Evolutionary conservation across 2,797 vertebrate species (phyloP), one percentile per base, ranked within the genome.

Genomic region (Pipistrellus pygmaeus): DNA sequence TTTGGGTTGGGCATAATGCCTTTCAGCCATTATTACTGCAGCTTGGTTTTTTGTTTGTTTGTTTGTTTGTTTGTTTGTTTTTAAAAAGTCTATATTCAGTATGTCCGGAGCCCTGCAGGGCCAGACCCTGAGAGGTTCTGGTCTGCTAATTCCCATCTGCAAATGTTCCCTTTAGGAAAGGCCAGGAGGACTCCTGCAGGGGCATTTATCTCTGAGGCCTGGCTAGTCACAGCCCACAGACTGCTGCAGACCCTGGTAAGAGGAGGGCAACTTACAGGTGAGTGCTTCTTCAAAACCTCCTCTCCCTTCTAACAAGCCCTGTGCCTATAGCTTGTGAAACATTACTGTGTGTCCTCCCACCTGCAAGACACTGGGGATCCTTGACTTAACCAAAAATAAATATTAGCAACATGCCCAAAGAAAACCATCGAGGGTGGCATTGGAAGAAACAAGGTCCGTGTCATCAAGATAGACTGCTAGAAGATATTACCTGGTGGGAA

Each of bases 1-100:
- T 30, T 48, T 27, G 21, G 32, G 14, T 44, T 53, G 81, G 8
- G 3, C 8, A 32, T n/a, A 66, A 17, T n/a, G 35, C 5, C 30
- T 51, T 83, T 71, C 5, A 35, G 46, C 5, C 4, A 38, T 69
- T 92, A 20, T 60, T 68, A 82, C 60, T 44, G 80, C 4, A 38
- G 13, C 38, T 81, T 23, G 57, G 10, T 8, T 12, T 53, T 84
- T 48, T 48, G 48, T 48, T 48, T 48, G 12, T 48, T 4, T 51
- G 93, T 93, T 80, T 17, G 75, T 84, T 48, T 15, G 48, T 48
- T 48, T 48, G 12, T 48, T 4, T 51, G 93, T 93, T 80, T 17
- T 35, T 35, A 35, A 35, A 35, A 69, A 18, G 41, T 41, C 41
- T 71, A 4, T 30, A 21, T 51, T 55, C 25, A 18, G 15, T 41